Evolutionary conservation across 2,797 vertebrate genomes (phyloP).

Genomic region (Delichon dasypus): DNA sequence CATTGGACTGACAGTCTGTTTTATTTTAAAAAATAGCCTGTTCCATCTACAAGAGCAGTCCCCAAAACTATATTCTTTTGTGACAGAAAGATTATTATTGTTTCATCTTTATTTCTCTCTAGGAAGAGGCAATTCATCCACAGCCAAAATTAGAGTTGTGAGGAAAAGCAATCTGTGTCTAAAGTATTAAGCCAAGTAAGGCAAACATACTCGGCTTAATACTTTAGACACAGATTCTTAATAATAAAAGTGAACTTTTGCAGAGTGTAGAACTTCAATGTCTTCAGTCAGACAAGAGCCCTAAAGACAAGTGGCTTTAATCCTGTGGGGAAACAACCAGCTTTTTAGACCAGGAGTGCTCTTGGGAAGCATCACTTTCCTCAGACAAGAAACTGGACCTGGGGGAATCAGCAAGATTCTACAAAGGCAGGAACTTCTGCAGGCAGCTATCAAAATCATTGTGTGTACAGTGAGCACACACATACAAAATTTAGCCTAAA

Average conservation of each 20-base stretch:
- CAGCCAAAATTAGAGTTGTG: not conserved
- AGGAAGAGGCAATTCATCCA: not conserved
- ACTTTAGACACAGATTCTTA: not conserved
- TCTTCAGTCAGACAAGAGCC: not conserved
- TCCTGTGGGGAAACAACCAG: not conserved
- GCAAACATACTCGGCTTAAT: not conserved
- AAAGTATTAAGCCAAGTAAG: not conserved
- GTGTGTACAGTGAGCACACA: not conserved
- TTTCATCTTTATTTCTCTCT: constrained; percentile 9
- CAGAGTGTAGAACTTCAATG: not conserved
- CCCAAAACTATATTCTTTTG: not conserved
- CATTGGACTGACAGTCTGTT: not conserved
- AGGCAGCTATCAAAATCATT: not conserved
- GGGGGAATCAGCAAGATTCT: not conserved
- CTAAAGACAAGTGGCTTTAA: not conserved
- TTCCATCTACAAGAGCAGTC: not conserved
- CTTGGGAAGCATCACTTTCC: not conserved
- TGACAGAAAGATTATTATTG: not conserved
- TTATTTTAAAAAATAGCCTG: not conserved
- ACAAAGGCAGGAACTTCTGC: not conserved
- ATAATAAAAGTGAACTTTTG: not conserved
- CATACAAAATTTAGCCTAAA: not conserved
- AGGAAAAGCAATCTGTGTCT: not conserved
- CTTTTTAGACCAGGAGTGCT: not conserved
- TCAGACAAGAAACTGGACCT: not conserved